These are phyloP conservation scores for Pristionchus entomophagus DNA, from an alignment of 2,888 invertebrate species.

Conservation along the genomic window DNA sequence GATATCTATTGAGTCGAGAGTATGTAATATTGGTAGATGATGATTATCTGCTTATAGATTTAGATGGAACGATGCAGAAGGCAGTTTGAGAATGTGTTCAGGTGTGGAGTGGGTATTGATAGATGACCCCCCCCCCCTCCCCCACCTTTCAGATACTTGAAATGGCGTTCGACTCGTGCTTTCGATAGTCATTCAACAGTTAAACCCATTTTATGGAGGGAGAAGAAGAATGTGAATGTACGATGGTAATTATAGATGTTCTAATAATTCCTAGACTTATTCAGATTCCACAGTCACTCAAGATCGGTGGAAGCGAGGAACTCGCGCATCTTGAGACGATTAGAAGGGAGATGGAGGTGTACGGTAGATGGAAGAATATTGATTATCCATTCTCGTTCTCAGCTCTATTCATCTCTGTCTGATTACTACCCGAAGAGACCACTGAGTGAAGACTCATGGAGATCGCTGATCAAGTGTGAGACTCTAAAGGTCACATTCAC, in stretches of 20 bases:
- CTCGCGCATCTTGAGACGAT: background rate
- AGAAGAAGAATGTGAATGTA: background rate
- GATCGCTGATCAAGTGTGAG: background rate
- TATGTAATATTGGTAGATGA: background rate
- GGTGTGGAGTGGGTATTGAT: background rate
- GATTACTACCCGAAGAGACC: constrained; percentile 14
- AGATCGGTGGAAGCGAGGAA: background rate
- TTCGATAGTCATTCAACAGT: background rate
- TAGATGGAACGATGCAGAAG: constrained; percentile 9
- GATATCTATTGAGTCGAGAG: background rate
- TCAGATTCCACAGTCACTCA: background rate
- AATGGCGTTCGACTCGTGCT: constrained; percentile 1
- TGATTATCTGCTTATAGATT: background rate
- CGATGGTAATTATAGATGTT: background rate
- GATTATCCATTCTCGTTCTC: background rate
- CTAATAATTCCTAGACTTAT: background rate
- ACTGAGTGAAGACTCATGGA: constrained; percentile 15
- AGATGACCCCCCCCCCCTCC: background rate
- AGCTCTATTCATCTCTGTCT: constrained; percentile 25
- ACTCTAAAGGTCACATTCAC: constrained; percentile 23
- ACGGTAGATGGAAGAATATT: background rate
- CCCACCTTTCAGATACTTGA: constrained; percentile 4
- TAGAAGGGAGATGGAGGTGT: background rate
- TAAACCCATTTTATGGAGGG: constrained; percentile 21
- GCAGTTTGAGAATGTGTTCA: constrained; percentile 39